A percentile compares a stretch with the other conserved stretches of the same genome.
Conservation (phyloP, 2,888 invertebrate genomes). For the Callyntrura sp. region DNA sequence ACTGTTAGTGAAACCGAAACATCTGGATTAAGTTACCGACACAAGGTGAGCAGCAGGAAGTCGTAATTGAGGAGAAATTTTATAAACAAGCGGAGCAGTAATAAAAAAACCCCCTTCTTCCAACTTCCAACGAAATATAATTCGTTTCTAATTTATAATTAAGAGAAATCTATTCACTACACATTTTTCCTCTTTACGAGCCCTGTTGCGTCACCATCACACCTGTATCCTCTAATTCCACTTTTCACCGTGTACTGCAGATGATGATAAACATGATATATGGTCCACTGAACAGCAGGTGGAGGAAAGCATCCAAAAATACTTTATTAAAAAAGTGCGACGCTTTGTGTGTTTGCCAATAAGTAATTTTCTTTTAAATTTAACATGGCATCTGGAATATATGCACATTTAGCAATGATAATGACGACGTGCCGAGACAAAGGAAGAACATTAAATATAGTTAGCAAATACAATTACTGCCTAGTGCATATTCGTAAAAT, state of each 20-base stretch:
- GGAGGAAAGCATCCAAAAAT: neutral
- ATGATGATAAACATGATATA: neutral
- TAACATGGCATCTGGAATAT: slow-evolving; percentile 20
- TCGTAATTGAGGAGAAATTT: neutral
- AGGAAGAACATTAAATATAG: neutral
- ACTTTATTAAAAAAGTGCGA: too few species aligned
- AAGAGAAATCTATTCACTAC: neutral
- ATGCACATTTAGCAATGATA: neutral
- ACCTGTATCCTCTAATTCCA: neutral
- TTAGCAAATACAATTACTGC: too few species aligned
- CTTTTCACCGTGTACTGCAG: neutral
- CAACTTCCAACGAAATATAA: neutral
- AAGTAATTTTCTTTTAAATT: slow-evolving; percentile 21
- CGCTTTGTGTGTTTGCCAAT: neutral
- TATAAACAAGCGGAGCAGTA: neutral
- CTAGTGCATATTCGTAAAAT: too few species aligned
- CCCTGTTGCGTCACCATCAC: neutral
- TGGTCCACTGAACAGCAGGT: slow-evolving; percentile 44
- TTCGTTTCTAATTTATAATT: neutral
- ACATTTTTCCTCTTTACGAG: neutral
- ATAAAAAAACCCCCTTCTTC: neutral
- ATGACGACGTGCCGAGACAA: neutral
- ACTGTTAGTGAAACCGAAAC: too few species aligned
- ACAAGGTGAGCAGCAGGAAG: too few species aligned
- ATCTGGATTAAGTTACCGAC: too few species aligned